Conservation (phyloP, 1,140 invertebrate species). For the Lucilia cuprina region DNA sequence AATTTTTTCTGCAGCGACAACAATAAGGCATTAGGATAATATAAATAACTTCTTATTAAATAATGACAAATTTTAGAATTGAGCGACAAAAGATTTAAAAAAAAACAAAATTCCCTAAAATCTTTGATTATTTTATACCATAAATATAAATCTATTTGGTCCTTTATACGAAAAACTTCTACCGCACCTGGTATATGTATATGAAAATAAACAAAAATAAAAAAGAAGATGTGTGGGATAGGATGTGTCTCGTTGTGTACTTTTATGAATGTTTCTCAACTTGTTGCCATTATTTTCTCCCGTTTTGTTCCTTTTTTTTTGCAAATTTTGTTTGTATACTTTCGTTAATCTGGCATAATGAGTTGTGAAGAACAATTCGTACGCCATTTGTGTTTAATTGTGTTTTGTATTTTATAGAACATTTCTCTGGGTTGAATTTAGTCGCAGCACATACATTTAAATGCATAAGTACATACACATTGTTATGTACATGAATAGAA, state of each 20-base stretch:
- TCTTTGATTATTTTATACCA: too few species aligned
- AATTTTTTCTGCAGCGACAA: too few species aligned
- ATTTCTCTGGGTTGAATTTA: background rate
- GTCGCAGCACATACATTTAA: background rate
- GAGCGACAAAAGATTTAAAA: too few species aligned
- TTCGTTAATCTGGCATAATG: constrained; percentile 59
- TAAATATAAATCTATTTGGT: too few species aligned
- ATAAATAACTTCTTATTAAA: too few species aligned
- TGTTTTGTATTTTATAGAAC: constrained; percentile 43
- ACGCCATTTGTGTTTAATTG: constrained; percentile 62
- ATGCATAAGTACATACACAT: background rate
- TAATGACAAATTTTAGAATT: too few species aligned
- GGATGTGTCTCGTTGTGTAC: background rate
- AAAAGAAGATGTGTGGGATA: background rate
- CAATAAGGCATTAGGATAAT: too few species aligned
- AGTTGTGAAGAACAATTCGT: constrained; percentile 48
- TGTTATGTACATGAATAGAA: background rate
- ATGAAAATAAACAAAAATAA: too few species aligned
- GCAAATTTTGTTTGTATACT: constrained; percentile 1
- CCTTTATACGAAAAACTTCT: too few species aligned
- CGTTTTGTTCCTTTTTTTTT: background rate
- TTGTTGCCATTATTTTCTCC: constrained; percentile 39
- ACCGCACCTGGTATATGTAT: too few species aligned
- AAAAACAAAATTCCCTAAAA: too few species aligned
- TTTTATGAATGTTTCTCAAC: background rate